Base-by-base conservation (phyloP, 1,140 invertebrate species). In the Papilio polytes region DNA sequence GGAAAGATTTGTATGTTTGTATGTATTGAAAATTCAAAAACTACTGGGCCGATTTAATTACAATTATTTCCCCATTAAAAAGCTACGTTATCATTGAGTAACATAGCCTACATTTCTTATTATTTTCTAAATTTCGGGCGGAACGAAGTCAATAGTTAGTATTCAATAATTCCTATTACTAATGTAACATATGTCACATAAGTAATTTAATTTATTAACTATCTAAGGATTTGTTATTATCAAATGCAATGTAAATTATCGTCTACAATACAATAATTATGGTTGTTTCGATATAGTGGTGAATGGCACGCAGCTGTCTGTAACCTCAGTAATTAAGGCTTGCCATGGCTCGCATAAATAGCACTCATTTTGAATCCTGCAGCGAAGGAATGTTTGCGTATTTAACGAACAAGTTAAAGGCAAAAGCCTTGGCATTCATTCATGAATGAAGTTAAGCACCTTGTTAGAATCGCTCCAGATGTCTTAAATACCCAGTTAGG, bases 381-480 rank as follows among this genome's bases (percentile, higher is more conserved):
- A 73, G 80, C 80, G 63, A 83, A 85, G 82, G 80, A 83, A 85
- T 81, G 82, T 87, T 86, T 83, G 82, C 85, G 85, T 87, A 83
- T 87, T 89, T 88, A 90, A 89, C 84, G 87, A 88, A 87, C 85
- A 83, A 86, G 87, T 82, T 87, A 83, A 88, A 86, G 80, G 84
- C 79, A 85, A 90, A 89, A 78, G 82, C 85, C 82, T 81, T 84
- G 80, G 83, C 84, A 85, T 86, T 86, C 85, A 87, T 83, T 85
- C 86, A 78, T 89, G 87, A 90, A 91, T 86, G 85, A 77, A 83
- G 84, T 83, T 80, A 76, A 90, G 89, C 77, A 86, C 86, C 89
- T 89, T 92, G 89, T 92, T 91, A 92, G 85, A 81, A 83, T 80
- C 86, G 89, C 89, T 89, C 88, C 82, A 91, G 81, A 89, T 91